phyloP scores from a whole-genome alignment of 2,113 vertebrate genomes.

The Butorides virescens region DNA sequence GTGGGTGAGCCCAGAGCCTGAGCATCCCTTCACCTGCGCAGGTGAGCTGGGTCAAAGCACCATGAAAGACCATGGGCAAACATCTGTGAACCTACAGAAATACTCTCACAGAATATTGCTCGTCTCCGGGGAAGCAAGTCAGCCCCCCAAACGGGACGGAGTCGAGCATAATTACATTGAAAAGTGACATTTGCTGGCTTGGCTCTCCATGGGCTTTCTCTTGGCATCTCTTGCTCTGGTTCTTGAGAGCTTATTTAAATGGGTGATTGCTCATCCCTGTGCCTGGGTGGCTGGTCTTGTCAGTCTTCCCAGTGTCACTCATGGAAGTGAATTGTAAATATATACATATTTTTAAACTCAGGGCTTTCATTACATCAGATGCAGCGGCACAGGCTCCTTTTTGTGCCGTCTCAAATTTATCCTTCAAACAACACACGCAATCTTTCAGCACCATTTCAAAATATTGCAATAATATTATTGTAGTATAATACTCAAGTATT shows the following conservation, averaged over 20 bases:
- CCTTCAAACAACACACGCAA: fast-evolving
- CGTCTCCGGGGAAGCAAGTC: neutral
- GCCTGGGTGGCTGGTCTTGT: neutral
- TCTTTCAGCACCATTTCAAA: neutral
- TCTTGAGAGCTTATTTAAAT: neutral
- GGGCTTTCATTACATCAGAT: neutral
- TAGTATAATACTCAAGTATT: neutral
- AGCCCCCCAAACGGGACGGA: neutral
- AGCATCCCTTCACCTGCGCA: neutral
- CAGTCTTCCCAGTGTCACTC: neutral
- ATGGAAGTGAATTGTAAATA: neutral
- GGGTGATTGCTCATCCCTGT: neutral
- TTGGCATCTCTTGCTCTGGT: neutral
- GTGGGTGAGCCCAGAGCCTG: neutral
- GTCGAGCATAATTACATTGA: neutral
- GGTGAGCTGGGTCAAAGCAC: neutral
- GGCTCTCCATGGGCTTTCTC: neutral
- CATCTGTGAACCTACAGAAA: neutral
- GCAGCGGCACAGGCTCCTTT: neutral
- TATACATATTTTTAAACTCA: neutral
- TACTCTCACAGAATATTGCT: neutral
- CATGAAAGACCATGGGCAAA: neutral
- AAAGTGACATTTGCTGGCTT: neutral
- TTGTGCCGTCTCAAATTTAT: neutral
- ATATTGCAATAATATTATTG: neutral